Conservation (phyloP, 2,888 invertebrate species). For the Eupithecia pulchellata region DNA sequence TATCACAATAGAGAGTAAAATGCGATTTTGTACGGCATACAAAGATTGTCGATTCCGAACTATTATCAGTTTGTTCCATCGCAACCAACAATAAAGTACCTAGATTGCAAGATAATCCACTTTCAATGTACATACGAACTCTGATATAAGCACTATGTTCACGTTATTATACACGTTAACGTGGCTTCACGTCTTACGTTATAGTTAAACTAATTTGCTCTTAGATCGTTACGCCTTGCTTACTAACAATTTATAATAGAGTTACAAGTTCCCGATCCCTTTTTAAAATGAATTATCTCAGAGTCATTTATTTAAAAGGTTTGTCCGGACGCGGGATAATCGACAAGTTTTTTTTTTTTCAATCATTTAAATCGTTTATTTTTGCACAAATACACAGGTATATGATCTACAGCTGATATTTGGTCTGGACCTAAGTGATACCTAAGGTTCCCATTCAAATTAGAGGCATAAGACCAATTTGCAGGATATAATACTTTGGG, state of each 20-base stretch:
- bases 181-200: conserved; percentile 3
- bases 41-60: background rate
- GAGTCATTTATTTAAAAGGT: background rate
- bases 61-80: background rate
- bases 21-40: background rate
- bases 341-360: too few relatives aligned
- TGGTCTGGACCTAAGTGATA: background rate
- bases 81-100: background rate
- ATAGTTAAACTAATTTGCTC: background rate
- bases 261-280: background rate
- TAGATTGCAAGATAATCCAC: background rate
- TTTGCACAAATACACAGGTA: too few relatives aligned
- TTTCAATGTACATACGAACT: background rate
- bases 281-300: background rate
- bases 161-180: background rate
- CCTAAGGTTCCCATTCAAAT: too few relatives aligned
- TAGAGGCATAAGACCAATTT: too few relatives aligned
- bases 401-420: too few relatives aligned
- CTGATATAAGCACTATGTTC: background rate
- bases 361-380: too few relatives aligned
- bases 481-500: background rate
- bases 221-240: background rate
- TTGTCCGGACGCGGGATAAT: background rate
- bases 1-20: background rate
- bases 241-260: background rate